A percentile compares a stretch with the other conserved stretches of the same genome.
These are phyloP conservation scores for Regulus satrapa DNA, from an alignment of 2,113 vertebrate genomes.

Conservation along the genomic window DNA sequence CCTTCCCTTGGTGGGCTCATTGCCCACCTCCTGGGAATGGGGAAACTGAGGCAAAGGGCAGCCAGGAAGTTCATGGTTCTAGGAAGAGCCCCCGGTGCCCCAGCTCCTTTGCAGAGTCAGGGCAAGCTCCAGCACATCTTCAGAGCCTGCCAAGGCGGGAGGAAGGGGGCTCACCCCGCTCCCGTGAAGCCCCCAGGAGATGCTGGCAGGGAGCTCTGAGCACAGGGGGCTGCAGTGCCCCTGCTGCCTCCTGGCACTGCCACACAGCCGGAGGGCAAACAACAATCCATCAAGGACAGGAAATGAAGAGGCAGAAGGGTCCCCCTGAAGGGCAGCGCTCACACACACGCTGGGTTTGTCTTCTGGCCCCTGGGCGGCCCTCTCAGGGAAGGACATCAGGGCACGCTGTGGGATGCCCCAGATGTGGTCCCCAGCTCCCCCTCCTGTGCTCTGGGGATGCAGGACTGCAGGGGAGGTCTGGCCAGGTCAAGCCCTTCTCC, in stretches of 20 bases:
- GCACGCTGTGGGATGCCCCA: background rate
- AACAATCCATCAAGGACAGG: background rate
- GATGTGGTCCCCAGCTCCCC: background rate
- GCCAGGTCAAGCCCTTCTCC: background rate
- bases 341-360: background rate
- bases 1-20: background rate
- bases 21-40: background rate
- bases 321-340: background rate
- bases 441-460: background rate
- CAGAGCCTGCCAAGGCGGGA: background rate
- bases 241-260: background rate
- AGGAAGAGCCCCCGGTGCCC: background rate
- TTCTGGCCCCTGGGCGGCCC: background rate
- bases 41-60: background rate
- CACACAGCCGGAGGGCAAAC: too few species aligned
- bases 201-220: background rate
- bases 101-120: background rate
- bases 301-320: too few species aligned
- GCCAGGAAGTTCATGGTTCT: background rate
- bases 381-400: background rate
- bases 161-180: background rate
- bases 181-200: background rate
- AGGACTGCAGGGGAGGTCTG: background rate
- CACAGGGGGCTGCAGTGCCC: background rate
- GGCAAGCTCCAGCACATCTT: background rate